phyloP scores from a whole-genome alignment of 1,140 invertebrate species.

The Dendrolimus punctatus region DNA sequence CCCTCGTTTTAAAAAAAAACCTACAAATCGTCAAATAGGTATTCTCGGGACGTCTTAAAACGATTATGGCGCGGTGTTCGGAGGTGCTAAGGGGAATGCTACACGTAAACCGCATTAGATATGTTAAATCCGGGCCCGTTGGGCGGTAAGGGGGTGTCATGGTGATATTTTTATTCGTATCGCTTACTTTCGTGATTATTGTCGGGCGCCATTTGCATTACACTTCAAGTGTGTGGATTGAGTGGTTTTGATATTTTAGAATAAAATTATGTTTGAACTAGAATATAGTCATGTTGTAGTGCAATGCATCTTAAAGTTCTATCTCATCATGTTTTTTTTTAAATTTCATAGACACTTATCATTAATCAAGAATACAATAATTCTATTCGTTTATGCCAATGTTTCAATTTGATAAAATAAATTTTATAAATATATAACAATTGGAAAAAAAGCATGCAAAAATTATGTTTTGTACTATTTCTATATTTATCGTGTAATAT shows the following conservation, averaged over 20 bases:
- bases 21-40: slow-evolving; percentile 10
- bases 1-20: slow-evolving; percentile 23
- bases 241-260: slow-evolving; percentile 24
- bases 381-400: too few relatives aligned
- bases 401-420: too few relatives aligned
- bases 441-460: too few relatives aligned
- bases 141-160: slow-evolving; percentile 36
- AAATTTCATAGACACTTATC: too few relatives aligned
- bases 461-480: too few relatives aligned
- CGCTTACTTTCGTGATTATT: slow-evolving; percentile 66
- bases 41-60: slow-evolving; percentile 51
- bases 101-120: slow-evolving; percentile 68
- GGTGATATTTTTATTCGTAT: slow-evolving; percentile 62
- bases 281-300: too few relatives aligned
- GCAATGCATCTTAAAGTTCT: too few relatives aligned
- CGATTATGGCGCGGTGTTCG: slow-evolving; percentile 46
- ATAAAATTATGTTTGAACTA: neutral
- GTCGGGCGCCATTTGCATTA: slow-evolving; percentile 58
- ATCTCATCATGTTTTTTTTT: neutral
- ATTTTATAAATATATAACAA: too few relatives aligned
- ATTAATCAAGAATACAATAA: too few relatives aligned
- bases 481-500: too few relatives aligned
- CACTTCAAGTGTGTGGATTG: slow-evolving; percentile 12
- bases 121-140: slow-evolving; percentile 56
- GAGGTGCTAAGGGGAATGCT: slow-evolving; percentile 43